Base-by-base conservation (phyloP, 2,797 vertebrate species). In the Hirundo rustica region DNA sequence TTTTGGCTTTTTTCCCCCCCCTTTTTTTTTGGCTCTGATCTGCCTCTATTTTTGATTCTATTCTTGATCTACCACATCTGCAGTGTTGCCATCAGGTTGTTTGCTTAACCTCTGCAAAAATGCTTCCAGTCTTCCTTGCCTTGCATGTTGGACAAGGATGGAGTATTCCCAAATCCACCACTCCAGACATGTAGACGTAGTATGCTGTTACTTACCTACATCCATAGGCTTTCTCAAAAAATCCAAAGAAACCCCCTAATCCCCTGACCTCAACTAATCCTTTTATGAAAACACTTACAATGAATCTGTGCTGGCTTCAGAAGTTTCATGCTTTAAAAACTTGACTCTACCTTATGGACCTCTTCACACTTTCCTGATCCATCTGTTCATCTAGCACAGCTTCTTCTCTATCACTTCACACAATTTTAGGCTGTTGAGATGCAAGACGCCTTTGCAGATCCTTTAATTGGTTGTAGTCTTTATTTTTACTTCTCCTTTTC, bases 371-470 rank as follows among this genome's bases (percentile, higher is more conserved):
- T 96, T 73, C 36, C 50, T 84, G 79, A 74, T 97, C 92, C 95
- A 94, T 97, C 95, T 97, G 95, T 96, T 97, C 94, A 93, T 92
- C 87, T 92, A 96, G 94, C 89, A 88, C 85, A 92, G 87, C 73
- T 91, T 93, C 93, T 96, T 89, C 76, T 95, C 79, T 75, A 80
- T 91, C 87, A 87, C 91, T 97, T 96, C 89, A 72, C 96, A 94
- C 93, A 81, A 5, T 95, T 51, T 89, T 75, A 73, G 79, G 82
- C 79, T 96, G 89, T 81, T 96, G 93, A 93, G 95, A 96, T 91
- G 94, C 94, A 94, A 96, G 89, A 92, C 70, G 95, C 92, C 95
- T 96, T 96, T 96, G 95, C 93, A 97, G 91, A 77, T 89, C 54
- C 87, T 95, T 92, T 91, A 95, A 88, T 93, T 88, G 88, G 73